Conservation (phyloP, 2,888 invertebrate genomes). For the Zygogramma bicolorata region DNA sequence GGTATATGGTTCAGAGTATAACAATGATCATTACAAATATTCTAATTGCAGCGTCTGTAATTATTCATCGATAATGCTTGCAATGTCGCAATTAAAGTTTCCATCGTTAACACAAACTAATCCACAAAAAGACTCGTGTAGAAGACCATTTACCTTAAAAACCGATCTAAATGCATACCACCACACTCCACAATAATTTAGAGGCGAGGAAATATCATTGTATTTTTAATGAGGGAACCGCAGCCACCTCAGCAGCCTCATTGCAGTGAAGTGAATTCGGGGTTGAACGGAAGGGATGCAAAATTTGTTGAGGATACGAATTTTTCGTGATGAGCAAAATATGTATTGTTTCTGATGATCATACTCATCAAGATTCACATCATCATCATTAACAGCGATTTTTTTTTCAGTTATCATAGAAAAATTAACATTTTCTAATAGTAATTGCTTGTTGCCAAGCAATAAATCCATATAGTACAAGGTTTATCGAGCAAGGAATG, state of each 20-base stretch:
- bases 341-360: too few relatives aligned
- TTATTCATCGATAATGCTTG: neutral
- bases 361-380: too few relatives aligned
- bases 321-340: too few relatives aligned
- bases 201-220: neutral
- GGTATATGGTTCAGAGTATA: neutral
- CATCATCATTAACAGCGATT: too few relatives aligned
- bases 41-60: neutral
- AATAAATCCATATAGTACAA: too few relatives aligned
- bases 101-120: neutral
- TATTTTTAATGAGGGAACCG: neutral
- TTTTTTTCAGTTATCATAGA: too few relatives aligned
- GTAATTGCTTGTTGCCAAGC: too few relatives aligned
- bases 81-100: neutral
- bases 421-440: too few relatives aligned
- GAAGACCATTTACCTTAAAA: neutral
- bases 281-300: neutral
- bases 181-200: neutral
- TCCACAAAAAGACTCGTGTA: neutral
- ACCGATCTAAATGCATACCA: neutral
- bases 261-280: neutral
- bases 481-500: too few relatives aligned
- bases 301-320: neutral
- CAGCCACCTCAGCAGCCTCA: neutral
- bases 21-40: neutral